phyloP scores from a whole-genome alignment of 2,888 invertebrate genomes.

The Drosophila merina region DNA sequence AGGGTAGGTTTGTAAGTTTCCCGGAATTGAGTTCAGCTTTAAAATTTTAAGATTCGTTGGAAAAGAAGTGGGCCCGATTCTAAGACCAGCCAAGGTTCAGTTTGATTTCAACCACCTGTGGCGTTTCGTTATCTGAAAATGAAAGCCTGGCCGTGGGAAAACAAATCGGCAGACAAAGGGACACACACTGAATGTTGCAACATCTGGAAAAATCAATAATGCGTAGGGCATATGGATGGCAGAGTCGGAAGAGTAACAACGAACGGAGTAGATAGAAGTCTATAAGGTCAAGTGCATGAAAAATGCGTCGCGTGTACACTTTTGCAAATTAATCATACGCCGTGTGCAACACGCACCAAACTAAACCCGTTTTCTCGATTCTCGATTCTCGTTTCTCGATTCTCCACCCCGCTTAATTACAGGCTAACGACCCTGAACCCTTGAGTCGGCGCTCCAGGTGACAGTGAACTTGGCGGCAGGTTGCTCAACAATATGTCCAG shows the following conservation, averaged over 20 bases:
- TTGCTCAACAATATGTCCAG: slow-evolving; percentile 57
- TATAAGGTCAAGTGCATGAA: slow-evolving; percentile 27
- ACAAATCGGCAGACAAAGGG: slow-evolving; percentile 3
- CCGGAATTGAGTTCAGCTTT: background rate
- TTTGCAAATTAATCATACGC: slow-evolving; percentile 64
- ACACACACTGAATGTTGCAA: slow-evolving; percentile 32
- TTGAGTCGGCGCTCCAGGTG: slow-evolving; percentile 43
- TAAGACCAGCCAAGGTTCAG: background rate
- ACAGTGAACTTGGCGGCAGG: slow-evolving; percentile 60
- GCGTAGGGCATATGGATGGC: slow-evolving; percentile 54
- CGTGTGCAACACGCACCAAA: slow-evolving; percentile 64
- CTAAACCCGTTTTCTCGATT: slow-evolving; percentile 15
- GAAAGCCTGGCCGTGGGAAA: slow-evolving; percentile 6
- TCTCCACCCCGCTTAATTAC: slow-evolving; percentile 45
- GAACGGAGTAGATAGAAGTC: slow-evolving; percentile 52
- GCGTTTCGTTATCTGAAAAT: slow-evolving; percentile 7
- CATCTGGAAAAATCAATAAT: slow-evolving; percentile 67
- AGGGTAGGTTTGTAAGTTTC: slow-evolving; percentile 5
- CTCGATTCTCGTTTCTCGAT: background rate
- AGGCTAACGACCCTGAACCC: slow-evolving; percentile 71
- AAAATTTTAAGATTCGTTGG: background rate
- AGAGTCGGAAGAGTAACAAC: slow-evolving; percentile 3
- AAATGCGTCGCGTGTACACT: slow-evolving; percentile 34
- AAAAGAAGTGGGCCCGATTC: background rate
- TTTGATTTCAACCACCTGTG: slow-evolving; percentile 29